These are phyloP conservation scores for Chrysemys picta DNA, from an alignment of 2,113 vertebrate species.

Conservation along the genomic window DNA sequence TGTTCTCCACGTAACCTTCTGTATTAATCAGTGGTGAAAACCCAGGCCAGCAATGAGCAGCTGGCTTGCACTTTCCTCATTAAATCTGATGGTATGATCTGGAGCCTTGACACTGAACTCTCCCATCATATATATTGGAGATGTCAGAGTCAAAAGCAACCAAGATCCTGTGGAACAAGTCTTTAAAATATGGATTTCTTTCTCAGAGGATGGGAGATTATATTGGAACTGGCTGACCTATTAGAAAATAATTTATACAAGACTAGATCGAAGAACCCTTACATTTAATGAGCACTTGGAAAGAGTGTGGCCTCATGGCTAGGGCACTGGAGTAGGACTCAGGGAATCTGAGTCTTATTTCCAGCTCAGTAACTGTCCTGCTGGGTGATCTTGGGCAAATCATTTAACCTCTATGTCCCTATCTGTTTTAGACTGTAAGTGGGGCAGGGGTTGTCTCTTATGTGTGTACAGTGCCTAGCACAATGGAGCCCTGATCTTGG, in stretches of 20 bases:
- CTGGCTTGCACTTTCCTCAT: background rate
- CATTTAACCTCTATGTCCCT: background rate
- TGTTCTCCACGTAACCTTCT: background rate
- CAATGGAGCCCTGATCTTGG: background rate
- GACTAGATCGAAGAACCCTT: background rate
- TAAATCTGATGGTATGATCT: background rate
- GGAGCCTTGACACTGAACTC: conserved; percentile 13
- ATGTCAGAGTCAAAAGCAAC: background rate
- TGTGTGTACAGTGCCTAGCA: background rate
- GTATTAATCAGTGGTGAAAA: background rate
- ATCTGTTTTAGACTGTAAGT: background rate
- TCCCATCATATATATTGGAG: background rate
- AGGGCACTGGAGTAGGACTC: background rate
- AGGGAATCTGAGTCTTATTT: background rate
- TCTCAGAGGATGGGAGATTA: background rate
- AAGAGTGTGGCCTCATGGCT: background rate
- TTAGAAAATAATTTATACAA: background rate
- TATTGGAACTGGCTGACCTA: background rate
- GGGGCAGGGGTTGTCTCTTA: background rate
- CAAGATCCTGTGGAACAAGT: background rate
- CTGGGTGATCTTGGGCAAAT: background rate
- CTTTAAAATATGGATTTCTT: background rate
- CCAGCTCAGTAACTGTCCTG: background rate
- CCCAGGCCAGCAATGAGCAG: background rate
- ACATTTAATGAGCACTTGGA: background rate